These are phyloP conservation scores for Pteria penguin DNA, from an alignment of 2,888 invertebrate genomes.

Conservation along the genomic window DNA sequence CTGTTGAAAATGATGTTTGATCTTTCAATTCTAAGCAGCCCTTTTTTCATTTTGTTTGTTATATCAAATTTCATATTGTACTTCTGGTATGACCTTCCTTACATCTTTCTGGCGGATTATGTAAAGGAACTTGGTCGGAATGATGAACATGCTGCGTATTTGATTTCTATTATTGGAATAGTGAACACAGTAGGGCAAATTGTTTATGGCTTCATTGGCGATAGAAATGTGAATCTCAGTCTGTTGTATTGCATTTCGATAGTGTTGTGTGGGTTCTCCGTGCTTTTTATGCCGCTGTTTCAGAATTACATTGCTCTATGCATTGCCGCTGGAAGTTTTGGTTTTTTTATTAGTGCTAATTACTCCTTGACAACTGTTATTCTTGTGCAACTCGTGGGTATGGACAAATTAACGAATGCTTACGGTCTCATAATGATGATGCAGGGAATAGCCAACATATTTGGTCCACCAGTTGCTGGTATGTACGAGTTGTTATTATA, in stretches of 20 bases:
- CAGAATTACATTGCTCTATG: conserved; percentile 62
- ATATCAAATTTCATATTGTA: conserved; percentile 93
- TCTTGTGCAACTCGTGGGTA: conserved; percentile 92
- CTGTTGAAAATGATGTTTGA: conserved; percentile 73
- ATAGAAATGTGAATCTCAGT: conserved; percentile 89
- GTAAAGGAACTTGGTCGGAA: conserved; percentile 83
- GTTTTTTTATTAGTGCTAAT: conserved; percentile 94
- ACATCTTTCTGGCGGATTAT: conserved; percentile 94
- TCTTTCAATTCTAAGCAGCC: conserved; percentile 68
- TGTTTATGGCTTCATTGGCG: conserved; percentile 92
- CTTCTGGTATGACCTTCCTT: conserved; percentile 94
- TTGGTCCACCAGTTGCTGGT: conserved; percentile 95
- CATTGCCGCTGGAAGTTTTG: conserved; percentile 83
- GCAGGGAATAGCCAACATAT: conserved; percentile 93
- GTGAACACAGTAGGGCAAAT: conserved; percentile 90
- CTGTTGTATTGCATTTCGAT: conserved; percentile 91
- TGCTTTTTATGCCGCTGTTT: conserved; percentile 72
- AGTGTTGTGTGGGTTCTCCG: conserved; percentile 79
- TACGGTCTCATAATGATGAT: conserved; percentile 92
- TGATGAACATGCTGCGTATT: conserved; percentile 83
- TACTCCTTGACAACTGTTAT: conserved; percentile 92
- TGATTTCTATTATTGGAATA: conserved; percentile 88
- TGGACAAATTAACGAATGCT: conserved; percentile 94
- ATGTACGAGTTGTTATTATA: no score
- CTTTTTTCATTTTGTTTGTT: conserved; percentile 83